Evolutionary conservation across 2,888 invertebrate genomes (phyloP), one percentile per base, ranked within the genome.

Genomic region (Schizotus pectinicornis): DNA sequence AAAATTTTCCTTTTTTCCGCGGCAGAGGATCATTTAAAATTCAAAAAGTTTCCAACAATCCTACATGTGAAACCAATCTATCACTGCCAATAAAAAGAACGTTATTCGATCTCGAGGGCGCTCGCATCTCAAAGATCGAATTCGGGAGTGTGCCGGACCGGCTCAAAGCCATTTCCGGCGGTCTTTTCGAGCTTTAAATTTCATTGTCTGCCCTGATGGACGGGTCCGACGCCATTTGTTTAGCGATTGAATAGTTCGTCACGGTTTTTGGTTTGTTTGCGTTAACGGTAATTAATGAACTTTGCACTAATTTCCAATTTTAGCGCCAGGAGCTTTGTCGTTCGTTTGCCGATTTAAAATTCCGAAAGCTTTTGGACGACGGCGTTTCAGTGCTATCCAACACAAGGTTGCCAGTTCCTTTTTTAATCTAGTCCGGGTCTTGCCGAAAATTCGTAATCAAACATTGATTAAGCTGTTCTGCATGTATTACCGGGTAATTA

Each of bases 401-500:
- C 22, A 22, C 22, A n/a, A n/a, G n/a, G n/a, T 22, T 22, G 2
- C 22, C 2, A 2, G 22, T 22, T 22, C 5, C 42, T 42, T 30
- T 30, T 31, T 22, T 42, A 42, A 42, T 42, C 30, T 6, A 32
- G 8, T 31, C 22, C 35, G 3, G 36, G 22, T 7, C 47, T 35
- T 32, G 30, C 9, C 2, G 6, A 12, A 37, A 30, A 43, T 51
- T 42, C 22, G 14, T 43, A 41, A 35, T 34, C n/a, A 35, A 37
- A 38, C 7, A 31, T 47, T 54, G 34, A 54, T 54, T 54, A 47
- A 54, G 31, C 12, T 5, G 11, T 9, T n/a, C 37, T 36, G 38
- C 33, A 45, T 38, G 41, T 53, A 53, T 53, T 53, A 53, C 45
- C 46, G 45, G 36, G 45, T 34, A 45, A 52, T 52, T 36, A 45